Base-by-base conservation (phyloP, 1,140 invertebrate genomes). In the Drosophila nigrodunni region DNA sequence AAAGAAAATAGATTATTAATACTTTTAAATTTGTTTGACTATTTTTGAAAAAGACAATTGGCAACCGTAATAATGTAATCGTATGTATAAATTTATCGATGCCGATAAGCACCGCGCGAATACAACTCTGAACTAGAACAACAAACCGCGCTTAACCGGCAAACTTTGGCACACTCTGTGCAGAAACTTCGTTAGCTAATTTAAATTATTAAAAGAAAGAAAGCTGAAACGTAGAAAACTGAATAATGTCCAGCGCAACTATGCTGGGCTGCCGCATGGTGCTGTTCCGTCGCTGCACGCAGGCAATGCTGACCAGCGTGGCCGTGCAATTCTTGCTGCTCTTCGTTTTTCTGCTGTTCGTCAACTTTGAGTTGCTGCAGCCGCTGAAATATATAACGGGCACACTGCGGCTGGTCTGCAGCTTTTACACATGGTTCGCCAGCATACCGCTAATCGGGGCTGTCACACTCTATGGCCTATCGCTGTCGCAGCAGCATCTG, bases 401-500 rank as follows among this genome's bases (percentile, higher is more conserved):
- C 15, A 94, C 93, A 0, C 91, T 94, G 72, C 68, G 88, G 3
- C 91, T 93, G 0, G 78, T 95, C 25, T 93, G 93, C 18, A 94
- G 94, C 7, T 92, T 94, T 3, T 93, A 92, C 68, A 94, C 94
- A 61, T 94, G 94, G 93, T 90, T 93, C 6, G 94, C 93, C 59
- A 93, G 94, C 41, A 75, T 94, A n/a, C 90, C 94, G 1, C 92
- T 95, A 9, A 78, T 93, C 2, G 69, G 86, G 0, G 92, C 94
- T 0, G 93, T 94, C 7, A 93, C 94, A 35, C 74, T 94, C 2
- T 94, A 95, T 82, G 94, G 94, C n/a, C 77, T 95, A 1, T 91
- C 94, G 1, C 94, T 94, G 64, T 94, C 94, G n/a, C 95, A 94
- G 82, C 93, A 93, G 66, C 95, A 95, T 68, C 80, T 95, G 0